Percentiles rank a stretch among this genome's conserved stretches.
These are phyloP conservation scores for Drosophila mimetica DNA, from an alignment of 2,888 invertebrate genomes.

Conservation along the genomic window DNA sequence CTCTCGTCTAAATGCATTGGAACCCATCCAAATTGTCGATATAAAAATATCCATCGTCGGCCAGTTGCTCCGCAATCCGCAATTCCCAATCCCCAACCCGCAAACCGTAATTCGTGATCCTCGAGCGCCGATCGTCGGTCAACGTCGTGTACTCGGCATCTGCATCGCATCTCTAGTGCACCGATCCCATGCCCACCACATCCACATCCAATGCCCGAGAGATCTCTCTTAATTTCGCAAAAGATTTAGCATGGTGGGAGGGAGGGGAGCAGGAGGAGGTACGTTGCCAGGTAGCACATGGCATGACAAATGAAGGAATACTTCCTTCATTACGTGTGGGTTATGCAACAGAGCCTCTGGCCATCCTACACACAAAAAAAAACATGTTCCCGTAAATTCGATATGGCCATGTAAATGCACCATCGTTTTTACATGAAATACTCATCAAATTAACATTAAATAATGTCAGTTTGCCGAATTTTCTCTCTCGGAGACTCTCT, in stretches of 20 bases:
- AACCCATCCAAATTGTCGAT: constrained; percentile 83
- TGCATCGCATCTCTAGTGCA: constrained; percentile 60
- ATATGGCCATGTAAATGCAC: too few species aligned
- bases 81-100: constrained; percentile 6
- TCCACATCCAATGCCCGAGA: constrained; percentile 7
- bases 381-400: too few species aligned
- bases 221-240: constrained; percentile 26
- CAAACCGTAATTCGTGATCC: constrained; percentile 21
- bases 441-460: too few species aligned
- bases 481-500: too few species aligned
- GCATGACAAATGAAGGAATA: constrained; percentile 74
- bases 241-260: constrained; percentile 8
- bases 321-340: constrained; percentile 70
- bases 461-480: too few species aligned
- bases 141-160: constrained; percentile 62
- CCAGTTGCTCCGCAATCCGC: constrained; percentile 26
- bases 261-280: not conserved
- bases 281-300: constrained; percentile 49
- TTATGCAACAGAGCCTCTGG: constrained; percentile 39
- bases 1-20: constrained; percentile 83
- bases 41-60: constrained; percentile 82
- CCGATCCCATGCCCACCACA: constrained; percentile 23
- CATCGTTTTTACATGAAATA: too few species aligned
- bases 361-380: too few species aligned
- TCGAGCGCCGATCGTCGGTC: constrained; percentile 56